These are phyloP conservation scores for Tenthredo distinguenda DNA, from an alignment of 2,888 invertebrate genomes.

Conservation along the genomic window DNA sequence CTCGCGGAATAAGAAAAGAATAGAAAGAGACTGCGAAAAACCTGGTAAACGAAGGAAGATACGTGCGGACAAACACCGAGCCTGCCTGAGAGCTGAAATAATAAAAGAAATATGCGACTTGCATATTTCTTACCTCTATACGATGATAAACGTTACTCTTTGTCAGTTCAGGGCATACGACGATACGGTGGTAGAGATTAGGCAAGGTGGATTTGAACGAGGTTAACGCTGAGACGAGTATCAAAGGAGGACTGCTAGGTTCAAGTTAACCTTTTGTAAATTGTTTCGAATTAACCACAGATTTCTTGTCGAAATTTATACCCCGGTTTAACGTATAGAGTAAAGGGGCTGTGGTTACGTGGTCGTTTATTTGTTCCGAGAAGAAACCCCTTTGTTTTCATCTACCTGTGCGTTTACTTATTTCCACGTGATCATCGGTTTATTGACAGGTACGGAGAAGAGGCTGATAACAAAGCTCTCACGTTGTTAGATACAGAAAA, in stretches of 20 bases:
- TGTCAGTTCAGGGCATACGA: background rate
- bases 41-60: background rate
- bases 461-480: background rate
- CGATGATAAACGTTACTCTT: background rate
- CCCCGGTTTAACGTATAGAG: background rate
- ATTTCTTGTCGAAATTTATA: background rate
- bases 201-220: background rate
- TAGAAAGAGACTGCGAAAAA: background rate
- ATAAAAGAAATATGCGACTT: background rate
- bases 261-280: background rate
- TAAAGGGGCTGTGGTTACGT: background rate
- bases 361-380: background rate
- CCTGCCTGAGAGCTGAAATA: background rate
- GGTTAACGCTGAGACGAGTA: background rate
- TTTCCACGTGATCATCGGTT: background rate
- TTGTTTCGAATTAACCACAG: background rate
- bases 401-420: background rate
- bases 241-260: background rate
- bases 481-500: background rate
- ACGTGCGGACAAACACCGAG: conserved; percentile 10
- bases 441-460: background rate
- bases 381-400: background rate
- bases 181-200: background rate
- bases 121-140: background rate
- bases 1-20: background rate